Percentiles rank a stretch among this genome's conserved stretches.
These are phyloP conservation scores for Notothenia rossii DNA, from an alignment of 2,113 vertebrate species.

Conservation along the genomic window DNA sequence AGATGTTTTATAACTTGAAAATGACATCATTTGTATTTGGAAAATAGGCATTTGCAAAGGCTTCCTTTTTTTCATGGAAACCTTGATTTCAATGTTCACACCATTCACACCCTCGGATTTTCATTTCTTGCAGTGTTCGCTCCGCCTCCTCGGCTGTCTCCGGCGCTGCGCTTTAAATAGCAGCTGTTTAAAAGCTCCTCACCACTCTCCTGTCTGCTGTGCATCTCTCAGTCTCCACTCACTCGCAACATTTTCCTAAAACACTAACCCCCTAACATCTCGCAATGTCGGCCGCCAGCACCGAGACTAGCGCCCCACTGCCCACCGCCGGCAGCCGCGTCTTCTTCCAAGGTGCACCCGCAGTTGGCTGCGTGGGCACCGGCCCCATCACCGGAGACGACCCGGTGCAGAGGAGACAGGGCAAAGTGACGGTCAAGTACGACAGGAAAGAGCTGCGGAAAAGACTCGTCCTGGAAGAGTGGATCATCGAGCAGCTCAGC, in stretches of 20 bases:
- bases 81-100: background rate
- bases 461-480: conserved; percentile 94
- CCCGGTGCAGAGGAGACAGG: conserved; percentile 90
- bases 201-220: conserved; percentile 59
- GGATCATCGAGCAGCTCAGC: conserved; percentile 97
- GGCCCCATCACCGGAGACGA: conserved; percentile 84
- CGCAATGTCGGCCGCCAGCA: conserved; percentile 85
- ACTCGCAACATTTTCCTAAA: conserved; percentile 37
- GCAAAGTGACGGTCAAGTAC: conserved; percentile 98
- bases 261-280: background rate
- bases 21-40: too few relatives aligned
- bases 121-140: conserved; percentile 58
- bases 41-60: too few relatives aligned
- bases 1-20: background rate
- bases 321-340: conserved; percentile 85
- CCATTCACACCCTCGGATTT: background rate
- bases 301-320: conserved; percentile 82
- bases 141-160: conserved; percentile 71
- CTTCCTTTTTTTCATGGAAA: background rate
- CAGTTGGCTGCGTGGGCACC: conserved; percentile 82
- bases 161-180: conserved; percentile 86
- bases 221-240: conserved; percentile 49
- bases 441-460: conserved; percentile 96
- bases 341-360: conserved; percentile 90
- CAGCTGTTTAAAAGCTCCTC: conserved; percentile 81